Evolutionary conservation across 2,797 vertebrate genomes (phyloP).

Genomic region (Gambusia yucatana): DNA sequence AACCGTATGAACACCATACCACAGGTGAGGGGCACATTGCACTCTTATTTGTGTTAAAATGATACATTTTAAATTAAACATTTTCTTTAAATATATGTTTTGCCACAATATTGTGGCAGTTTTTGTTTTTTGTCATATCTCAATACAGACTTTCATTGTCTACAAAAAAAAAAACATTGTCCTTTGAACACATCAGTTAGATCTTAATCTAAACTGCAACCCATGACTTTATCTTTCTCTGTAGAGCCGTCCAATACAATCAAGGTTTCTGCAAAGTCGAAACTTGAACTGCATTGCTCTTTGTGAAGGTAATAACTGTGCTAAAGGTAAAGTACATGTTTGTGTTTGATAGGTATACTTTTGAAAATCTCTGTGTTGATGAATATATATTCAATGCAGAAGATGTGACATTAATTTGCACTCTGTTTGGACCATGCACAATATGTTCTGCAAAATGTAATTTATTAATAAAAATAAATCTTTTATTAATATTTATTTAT

Average conservation of each 20-base stretch:
- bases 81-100: not conserved
- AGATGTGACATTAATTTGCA: not conserved
- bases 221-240: constrained; percentile 32
- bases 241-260: constrained; percentile 96
- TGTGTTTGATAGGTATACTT: not conserved
- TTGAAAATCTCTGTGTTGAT: not conserved
- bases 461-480: not conserved
- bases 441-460: not conserved
- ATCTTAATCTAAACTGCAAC: constrained; percentile 6
- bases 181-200: not conserved
- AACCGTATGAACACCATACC: constrained; percentile 99
- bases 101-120: not conserved
- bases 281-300: constrained; percentile 99
- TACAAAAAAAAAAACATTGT: not conserved
- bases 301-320: constrained; percentile 90
- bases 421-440: not conserved
- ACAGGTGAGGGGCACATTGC: constrained; percentile 83
- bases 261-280: constrained; percentile 97
- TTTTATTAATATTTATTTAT: not conserved
- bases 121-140: not conserved
- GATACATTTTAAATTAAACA: not conserved
- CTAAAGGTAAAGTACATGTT: not conserved
- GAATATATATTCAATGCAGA: not conserved
- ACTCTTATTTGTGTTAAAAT: not conserved
- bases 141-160: not conserved